These are phyloP conservation scores for Agrotis puta DNA, from an alignment of 2,888 invertebrate species.

Conservation along the genomic window DNA sequence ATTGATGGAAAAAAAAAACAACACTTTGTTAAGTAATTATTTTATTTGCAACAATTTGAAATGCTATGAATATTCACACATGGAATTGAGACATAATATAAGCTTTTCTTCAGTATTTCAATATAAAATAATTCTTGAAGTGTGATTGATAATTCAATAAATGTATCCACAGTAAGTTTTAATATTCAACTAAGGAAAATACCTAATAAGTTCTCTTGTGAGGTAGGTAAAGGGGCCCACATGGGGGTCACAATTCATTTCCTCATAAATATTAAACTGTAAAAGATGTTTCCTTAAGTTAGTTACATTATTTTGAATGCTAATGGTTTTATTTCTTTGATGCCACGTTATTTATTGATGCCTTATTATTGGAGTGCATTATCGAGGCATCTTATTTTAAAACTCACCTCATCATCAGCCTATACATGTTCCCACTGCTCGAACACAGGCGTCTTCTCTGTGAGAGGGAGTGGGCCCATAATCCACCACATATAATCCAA, in stretches of 20 bases:
- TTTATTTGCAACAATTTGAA: slow-evolving; percentile 2
- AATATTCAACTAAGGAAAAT: slow-evolving; percentile 28
- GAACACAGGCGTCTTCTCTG: too few species aligned
- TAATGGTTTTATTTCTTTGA: not conserved
- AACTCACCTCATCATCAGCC: too few species aligned
- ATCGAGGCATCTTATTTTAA: too few species aligned
- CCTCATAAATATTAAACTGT: not conserved
- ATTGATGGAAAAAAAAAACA: not conserved
- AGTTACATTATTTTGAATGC: not conserved
- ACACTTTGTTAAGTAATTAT: not conserved
- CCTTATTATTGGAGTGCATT: too few species aligned
- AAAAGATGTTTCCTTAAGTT: not conserved
- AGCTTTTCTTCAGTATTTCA: not conserved
- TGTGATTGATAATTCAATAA: slow-evolving; percentile 23
- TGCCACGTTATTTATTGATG: not conserved
- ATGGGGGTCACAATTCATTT: slow-evolving; percentile 4
- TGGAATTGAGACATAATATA: not conserved
- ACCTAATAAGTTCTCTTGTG: not conserved
- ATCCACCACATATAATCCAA: too few species aligned
- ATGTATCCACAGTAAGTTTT: not conserved
- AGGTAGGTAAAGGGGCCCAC: slow-evolving; percentile 13
- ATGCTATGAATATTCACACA: not conserved
- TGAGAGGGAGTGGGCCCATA: too few species aligned
- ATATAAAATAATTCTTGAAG: not conserved
- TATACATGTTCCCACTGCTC: too few species aligned